A percentile compares a stretch with the other conserved stretches of the same genome.
phyloP scores from a whole-genome alignment of 2,888 invertebrate genomes.

The Cerastoderma edule region DNA sequence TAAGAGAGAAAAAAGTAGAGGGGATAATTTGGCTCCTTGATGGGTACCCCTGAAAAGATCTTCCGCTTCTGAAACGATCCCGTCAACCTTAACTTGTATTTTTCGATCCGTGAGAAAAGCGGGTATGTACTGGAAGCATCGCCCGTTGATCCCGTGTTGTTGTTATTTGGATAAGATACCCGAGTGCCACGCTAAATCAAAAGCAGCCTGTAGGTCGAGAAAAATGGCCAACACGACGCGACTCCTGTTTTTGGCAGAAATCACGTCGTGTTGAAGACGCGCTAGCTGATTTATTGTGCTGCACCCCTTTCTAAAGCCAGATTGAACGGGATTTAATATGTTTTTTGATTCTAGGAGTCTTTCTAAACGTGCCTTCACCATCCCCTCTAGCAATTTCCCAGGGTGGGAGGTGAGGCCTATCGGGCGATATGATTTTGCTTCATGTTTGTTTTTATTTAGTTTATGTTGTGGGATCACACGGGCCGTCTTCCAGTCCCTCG shows the following conservation, averaged over 20 bases:
- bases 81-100: constrained; percentile 18
- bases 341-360: constrained; percentile 12
- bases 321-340: constrained; percentile 1
- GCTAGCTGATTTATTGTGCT: constrained; percentile 5
- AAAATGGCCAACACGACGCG: background rate
- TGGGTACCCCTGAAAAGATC: background rate
- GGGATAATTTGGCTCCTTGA: constrained; percentile 15
- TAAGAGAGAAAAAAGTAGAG: constrained; percentile 22
- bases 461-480: constrained; percentile 17
- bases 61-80: background rate
- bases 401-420: constrained; percentile 25
- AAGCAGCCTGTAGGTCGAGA: constrained; percentile 1
- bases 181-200: constrained; percentile 9
- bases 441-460: background rate
- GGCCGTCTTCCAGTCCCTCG: constrained; percentile 10
- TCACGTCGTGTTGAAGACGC: background rate
- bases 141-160: constrained; percentile 24
- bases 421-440: constrained; percentile 18
- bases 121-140: constrained; percentile 19
- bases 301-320: constrained; percentile 1
- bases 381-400: constrained; percentile 12
- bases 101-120: constrained; percentile 14
- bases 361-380: constrained; percentile 4
- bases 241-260: background rate
- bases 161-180: constrained; percentile 20